phyloP scores from a whole-genome alignment of 2,888 invertebrate species.

The Heterodera filipjevi region DNA sequence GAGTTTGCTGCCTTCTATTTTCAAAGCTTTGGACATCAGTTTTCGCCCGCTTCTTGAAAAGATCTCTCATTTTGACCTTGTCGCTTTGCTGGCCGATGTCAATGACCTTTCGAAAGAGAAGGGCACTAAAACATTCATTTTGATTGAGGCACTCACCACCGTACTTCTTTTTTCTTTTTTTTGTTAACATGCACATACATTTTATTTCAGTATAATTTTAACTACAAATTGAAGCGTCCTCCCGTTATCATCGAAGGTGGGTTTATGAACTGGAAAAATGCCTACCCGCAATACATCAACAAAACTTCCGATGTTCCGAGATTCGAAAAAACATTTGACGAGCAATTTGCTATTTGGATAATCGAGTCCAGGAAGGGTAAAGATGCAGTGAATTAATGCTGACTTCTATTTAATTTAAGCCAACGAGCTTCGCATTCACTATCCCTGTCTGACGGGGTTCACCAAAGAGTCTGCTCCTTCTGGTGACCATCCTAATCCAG shows the following conservation, averaged over 20 bases:
- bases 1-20: constrained; percentile 15
- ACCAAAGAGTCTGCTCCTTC: neutral
- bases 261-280: constrained; percentile 50
- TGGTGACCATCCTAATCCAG: neutral
- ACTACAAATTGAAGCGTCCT: constrained; percentile 34
- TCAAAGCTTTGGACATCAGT: constrained; percentile 32
- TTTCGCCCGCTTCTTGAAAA: constrained; percentile 31
- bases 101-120: constrained; percentile 29
- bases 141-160: constrained; percentile 39
- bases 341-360: constrained; percentile 27
- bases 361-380: constrained; percentile 27
- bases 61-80: constrained; percentile 42
- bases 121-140: constrained; percentile 29
- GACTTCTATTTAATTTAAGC: constrained; percentile 20
- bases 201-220: constrained; percentile 34
- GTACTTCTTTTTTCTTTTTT: constrained; percentile 24
- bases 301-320: neutral
- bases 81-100: constrained; percentile 56
- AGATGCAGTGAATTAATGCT: neutral
- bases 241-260: constrained; percentile 58
- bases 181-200: neutral
- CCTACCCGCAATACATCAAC: constrained; percentile 30
- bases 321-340: constrained; percentile 30
- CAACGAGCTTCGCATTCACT: constrained; percentile 20
- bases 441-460: constrained; percentile 21